These are phyloP conservation scores for Tromatobia lineatoria DNA, from an alignment of 2,888 invertebrate genomes.

Conservation along the genomic window DNA sequence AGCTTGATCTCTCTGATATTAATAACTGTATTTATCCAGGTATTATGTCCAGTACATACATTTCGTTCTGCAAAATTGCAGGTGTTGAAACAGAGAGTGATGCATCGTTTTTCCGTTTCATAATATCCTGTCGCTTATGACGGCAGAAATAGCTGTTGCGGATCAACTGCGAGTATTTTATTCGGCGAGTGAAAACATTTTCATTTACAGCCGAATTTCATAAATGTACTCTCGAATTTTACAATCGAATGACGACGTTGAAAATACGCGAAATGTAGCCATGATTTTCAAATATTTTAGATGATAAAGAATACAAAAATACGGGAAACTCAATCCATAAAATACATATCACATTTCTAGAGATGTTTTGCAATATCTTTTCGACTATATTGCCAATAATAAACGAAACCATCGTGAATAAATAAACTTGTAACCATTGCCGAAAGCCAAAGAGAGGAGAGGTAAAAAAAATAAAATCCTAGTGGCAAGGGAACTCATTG, in stretches of 20 bases:
- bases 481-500: neutral
- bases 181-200: neutral
- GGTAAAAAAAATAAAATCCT: slow-evolving; percentile 3
- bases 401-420: neutral
- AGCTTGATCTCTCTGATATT: slow-evolving; percentile 3
- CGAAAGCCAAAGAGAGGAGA: neutral
- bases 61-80: neutral
- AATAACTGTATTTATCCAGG: slow-evolving; percentile 18
- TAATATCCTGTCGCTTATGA: neutral
- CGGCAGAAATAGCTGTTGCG: neutral
- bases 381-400: neutral
- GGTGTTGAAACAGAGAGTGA: neutral
- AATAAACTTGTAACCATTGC: neutral
- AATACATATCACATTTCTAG: neutral
- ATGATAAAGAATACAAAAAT: too few relatives aligned
- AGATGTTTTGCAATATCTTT: neutral
- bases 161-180: neutral
- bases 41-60: neutral
- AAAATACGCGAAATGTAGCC: too few relatives aligned
- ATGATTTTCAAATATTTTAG: too few relatives aligned
- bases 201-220: neutral
- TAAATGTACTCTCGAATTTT: neutral
- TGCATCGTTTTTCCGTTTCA: neutral
- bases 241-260: neutral
- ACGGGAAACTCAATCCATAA: neutral